These are phyloP conservation scores for Drosophila limbata DNA, from an alignment of 2,888 invertebrate genomes.

Conservation along the genomic window DNA sequence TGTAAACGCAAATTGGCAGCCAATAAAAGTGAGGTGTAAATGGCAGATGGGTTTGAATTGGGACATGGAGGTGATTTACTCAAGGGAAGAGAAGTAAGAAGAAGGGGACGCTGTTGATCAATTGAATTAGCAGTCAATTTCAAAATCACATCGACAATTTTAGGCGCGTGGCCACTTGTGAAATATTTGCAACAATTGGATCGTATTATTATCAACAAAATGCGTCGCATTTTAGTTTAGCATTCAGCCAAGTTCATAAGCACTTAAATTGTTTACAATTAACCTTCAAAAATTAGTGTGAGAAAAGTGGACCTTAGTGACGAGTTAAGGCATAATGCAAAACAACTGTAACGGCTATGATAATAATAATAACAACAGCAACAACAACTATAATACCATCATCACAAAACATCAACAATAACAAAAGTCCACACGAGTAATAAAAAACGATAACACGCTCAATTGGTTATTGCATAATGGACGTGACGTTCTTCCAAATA, in stretches of 20 bases:
- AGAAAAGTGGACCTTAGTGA: conserved; percentile 74
- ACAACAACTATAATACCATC: conserved; percentile 38
- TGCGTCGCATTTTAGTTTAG: conserved; percentile 21
- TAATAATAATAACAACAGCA: conserved; percentile 46
- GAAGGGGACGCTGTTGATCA: conserved; percentile 55
- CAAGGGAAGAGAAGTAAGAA: neutral
- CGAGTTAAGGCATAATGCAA: conserved; percentile 65
- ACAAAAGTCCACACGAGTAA: conserved; percentile 28
- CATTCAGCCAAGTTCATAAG: conserved; percentile 32
- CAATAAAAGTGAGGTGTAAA: conserved; percentile 70
- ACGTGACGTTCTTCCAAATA: conserved; percentile 50
- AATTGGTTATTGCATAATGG: conserved; percentile 72
- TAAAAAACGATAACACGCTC: conserved; percentile 67
- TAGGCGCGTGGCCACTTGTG: conserved; percentile 55
- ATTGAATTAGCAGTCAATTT: conserved; percentile 68
- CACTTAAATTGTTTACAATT: conserved; percentile 57
- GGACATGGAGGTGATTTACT: neutral
- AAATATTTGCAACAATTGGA: conserved; percentile 34
- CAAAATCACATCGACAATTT: conserved; percentile 46
- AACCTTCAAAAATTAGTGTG: conserved; percentile 75
- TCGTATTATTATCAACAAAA: conserved; percentile 14
- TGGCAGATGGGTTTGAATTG: conserved; percentile 40
- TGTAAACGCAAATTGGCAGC: conserved; percentile 72
- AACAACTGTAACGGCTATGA: conserved; percentile 37
- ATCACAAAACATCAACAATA: conserved; percentile 28